phyloP scores from a whole-genome alignment of 2,888 invertebrate genomes.

The Synanthedon formicaeformis region DNA sequence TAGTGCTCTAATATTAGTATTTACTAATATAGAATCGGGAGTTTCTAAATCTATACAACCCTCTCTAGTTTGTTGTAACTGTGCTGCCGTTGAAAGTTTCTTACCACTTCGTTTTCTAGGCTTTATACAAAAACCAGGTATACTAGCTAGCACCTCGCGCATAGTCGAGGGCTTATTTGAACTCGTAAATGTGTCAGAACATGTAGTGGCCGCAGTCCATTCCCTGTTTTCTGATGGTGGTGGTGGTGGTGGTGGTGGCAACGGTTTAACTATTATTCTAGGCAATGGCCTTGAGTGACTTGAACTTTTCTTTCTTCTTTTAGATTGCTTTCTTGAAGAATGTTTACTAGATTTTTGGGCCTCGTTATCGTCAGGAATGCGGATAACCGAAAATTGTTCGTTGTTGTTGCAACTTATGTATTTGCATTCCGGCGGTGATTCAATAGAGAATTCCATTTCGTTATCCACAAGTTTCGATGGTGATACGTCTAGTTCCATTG shows the following conservation, averaged over 20 bases:
- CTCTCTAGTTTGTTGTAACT: conserved; percentile 92
- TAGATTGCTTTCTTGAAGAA: conserved; percentile 78
- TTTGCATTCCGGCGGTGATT: conserved; percentile 48
- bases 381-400: conserved; percentile 56
- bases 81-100: conserved; percentile 90
- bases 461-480: conserved; percentile 34
- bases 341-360: conserved; percentile 77
- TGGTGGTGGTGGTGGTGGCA: conserved; percentile 75
- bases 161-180: conserved; percentile 77
- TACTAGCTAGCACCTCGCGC: conserved; percentile 88
- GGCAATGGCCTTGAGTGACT: conserved; percentile 75
- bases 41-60: conserved; percentile 96
- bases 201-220: conserved; percentile 57
- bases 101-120: conserved; percentile 83
- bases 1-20: conserved; percentile 89
- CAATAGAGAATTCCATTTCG: conserved; percentile 52
- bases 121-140: conserved; percentile 89
- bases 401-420: conserved; percentile 46
- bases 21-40: conserved; percentile 93
- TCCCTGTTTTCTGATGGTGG: conserved; percentile 58
- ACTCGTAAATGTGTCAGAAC: conserved; percentile 38
- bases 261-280: conserved; percentile 84
- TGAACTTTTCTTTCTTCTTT: conserved; percentile 84
- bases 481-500: conserved; percentile 58
- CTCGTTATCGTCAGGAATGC: conserved; percentile 58